Conservation (phyloP, 2,113 vertebrate genomes). For the Macaca nemestrina region DNA sequence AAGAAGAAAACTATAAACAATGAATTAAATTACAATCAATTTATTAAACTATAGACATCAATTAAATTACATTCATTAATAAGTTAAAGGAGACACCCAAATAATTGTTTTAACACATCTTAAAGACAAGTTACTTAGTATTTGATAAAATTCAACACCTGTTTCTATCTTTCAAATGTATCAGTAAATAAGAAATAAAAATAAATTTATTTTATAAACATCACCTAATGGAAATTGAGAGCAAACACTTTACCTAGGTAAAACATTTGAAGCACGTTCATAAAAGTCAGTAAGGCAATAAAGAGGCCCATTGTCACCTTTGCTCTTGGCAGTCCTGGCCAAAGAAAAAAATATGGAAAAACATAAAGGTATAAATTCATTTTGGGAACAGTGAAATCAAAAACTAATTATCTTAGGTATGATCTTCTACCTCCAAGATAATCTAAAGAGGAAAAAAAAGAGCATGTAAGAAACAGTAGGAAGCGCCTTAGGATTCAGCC, state of each 20-base stretch:
- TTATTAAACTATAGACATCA: neutral
- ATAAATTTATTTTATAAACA: neutral
- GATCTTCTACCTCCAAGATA: neutral
- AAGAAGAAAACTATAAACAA: neutral
- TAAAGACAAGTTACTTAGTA: neutral
- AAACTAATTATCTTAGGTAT: neutral
- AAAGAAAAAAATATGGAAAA: neutral
- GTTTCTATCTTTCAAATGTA: neutral
- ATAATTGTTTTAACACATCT: neutral
- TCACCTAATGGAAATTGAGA: neutral
- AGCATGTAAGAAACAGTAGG: neutral
- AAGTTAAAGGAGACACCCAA: neutral
- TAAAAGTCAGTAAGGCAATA: neutral
- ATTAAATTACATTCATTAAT: neutral
- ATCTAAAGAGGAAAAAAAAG: neutral
- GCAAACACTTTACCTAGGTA: neutral
- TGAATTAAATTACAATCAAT: neutral
- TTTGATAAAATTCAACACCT: neutral
- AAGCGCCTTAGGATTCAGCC: neutral
- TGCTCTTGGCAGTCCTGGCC: neutral
- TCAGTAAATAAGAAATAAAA: neutral
- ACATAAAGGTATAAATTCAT: neutral
- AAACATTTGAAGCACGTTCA: neutral
- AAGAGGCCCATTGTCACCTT: neutral
- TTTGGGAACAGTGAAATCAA: neutral